Evolutionary conservation across 37 sponge, comb jelly and placozoan genomes (phyloP), one percentile per base, ranked within the genome.

Genomic region (Petrosia ficiformis): DNA sequence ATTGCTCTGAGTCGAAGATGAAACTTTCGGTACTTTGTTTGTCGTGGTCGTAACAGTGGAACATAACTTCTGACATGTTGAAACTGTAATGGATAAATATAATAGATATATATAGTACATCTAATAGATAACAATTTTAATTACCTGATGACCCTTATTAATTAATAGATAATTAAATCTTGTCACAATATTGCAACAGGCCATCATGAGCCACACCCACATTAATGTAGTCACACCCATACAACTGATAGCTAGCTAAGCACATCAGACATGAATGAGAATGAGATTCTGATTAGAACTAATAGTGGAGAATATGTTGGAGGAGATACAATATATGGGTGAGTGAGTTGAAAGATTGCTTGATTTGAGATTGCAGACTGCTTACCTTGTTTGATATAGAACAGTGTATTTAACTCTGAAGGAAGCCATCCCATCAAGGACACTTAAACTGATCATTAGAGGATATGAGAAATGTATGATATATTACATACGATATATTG

Each of bases 311-410:
- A 79, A 65, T 89, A 89, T 41, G 76, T 79, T 11, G 84, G 80
- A 32, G 84, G 84, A 3, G 90, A 89, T 52, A 83, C 75, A 2
- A 52, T 89, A 4, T 89, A 76, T 59, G 90, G 90, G 90, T 89
- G 40, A 80, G 84, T 19, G 54, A 14, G 14, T 8, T 19, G 54
- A 19, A 14, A 48, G 54, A 48, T 8, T 19, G 54, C 54, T 19
- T 48, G 54, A 48, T 14, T 19, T 48, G 8, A 8, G 14, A 48
- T 48, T n/a, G n/a, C n/a, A n/a, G 54, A 48, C 54, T 48, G 54
- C 54, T 48, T 48, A 19, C 14, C 14, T 48, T 48, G 8, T 48
- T 19, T 48, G 54, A 48, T 48, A 8, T 48, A 48, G 54, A 14
- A 48, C 54, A 14, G 54, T 48, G 54, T 48, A 19, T 14, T 8